Conservation (phyloP, 2,113 vertebrate genomes). For the Oreochromis niloticus region DNA sequence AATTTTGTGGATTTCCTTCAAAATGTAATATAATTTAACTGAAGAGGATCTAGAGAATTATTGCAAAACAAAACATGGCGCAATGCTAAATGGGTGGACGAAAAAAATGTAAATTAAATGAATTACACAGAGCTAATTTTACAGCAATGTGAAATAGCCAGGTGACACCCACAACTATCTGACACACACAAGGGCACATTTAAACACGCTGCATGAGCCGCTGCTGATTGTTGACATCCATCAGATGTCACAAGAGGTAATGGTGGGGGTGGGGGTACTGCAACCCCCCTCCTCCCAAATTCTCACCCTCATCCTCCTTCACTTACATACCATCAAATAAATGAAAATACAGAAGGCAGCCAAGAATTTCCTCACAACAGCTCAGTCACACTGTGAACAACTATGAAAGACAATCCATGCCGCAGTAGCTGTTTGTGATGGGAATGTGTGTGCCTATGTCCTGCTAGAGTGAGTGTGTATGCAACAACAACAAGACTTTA, state of each 20-base stretch:
- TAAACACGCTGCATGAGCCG: background rate
- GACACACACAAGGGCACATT: background rate
- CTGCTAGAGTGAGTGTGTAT: background rate
- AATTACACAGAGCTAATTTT: background rate
- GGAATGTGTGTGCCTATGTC: background rate
- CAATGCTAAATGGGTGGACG: background rate
- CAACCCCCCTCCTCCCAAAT: background rate
- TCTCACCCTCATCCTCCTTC: background rate
- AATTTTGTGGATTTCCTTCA: background rate
- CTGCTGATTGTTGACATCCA: background rate
- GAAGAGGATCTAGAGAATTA: background rate
- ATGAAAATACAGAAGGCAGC: conserved; percentile 14
- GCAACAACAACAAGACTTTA: conserved; percentile 34
- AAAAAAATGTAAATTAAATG: background rate
- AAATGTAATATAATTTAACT: background rate
- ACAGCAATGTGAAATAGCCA: conserved; percentile 1
- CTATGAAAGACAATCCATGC: conserved; percentile 53
- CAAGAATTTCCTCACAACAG: conserved; percentile 28
- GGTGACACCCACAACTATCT: background rate
- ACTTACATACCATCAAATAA: conserved; percentile 22
- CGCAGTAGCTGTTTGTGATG: background rate
- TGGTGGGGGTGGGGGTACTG: background rate
- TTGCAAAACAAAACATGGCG: background rate
- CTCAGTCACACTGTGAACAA: conserved; percentile 26
- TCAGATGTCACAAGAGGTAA: background rate